Evolutionary conservation across 2,113 vertebrate genomes (phyloP).

Genomic region (Felis chaus): DNA sequence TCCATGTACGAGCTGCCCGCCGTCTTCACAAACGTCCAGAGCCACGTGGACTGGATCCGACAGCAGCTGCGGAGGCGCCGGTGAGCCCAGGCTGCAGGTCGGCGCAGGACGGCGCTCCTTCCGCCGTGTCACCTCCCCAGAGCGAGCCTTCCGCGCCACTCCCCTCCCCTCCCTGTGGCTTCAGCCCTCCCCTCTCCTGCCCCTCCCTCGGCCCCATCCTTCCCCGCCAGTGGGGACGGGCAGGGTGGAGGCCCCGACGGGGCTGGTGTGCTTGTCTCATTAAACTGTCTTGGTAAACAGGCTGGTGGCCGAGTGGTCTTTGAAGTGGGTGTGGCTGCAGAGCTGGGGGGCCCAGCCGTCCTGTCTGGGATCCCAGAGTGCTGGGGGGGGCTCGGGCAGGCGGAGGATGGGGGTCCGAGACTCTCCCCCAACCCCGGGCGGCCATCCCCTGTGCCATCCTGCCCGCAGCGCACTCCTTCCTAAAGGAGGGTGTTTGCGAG

Average conservation of each 20-base stretch:
- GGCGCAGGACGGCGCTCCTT: not conserved
- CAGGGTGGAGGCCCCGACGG: not conserved
- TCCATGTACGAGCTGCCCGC: slow-evolving; percentile 78
- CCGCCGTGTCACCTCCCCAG: rapidly evolving
- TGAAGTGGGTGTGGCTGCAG: not conserved
- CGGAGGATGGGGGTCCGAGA: not conserved
- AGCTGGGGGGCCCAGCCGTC: not conserved
- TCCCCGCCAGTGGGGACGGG: not conserved
- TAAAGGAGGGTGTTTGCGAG: not conserved
- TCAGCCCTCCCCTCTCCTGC: not conserved
- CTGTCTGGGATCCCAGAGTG: not conserved
- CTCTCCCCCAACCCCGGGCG: not conserved
- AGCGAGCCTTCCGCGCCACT: not conserved
- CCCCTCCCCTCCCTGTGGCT: not conserved
- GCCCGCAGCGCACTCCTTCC: not conserved
- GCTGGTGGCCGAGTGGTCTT: not conserved
- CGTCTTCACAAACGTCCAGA: slow-evolving; percentile 82
- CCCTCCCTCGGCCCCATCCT: not conserved
- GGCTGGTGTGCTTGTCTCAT: not conserved
- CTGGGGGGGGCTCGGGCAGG: not conserved
- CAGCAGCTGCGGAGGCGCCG: rapidly evolving
- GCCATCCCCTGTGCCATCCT: too few relatives aligned
- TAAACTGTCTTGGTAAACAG: not conserved
- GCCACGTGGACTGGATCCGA: slow-evolving; percentile 3
- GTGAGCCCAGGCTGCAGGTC: not conserved